These are phyloP conservation scores for Sakesphorus luctuosus DNA, from an alignment of 2,113 vertebrate species.

Conservation along the genomic window DNA sequence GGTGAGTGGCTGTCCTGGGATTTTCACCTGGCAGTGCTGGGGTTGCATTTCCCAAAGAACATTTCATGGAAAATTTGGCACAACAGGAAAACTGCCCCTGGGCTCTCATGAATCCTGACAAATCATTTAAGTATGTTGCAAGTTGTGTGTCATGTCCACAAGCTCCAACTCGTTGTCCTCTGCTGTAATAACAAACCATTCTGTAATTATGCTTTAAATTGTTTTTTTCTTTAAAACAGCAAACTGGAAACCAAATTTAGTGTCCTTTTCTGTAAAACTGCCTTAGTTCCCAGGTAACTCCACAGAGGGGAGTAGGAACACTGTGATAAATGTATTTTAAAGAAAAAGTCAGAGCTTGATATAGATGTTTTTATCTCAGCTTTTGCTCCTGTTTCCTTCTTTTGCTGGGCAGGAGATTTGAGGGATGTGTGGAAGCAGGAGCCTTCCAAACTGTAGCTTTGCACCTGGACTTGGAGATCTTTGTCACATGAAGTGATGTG, in stretches of 20 bases:
- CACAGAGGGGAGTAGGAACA: background rate
- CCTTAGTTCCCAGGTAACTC: background rate
- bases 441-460: background rate
- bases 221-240: background rate
- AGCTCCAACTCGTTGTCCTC: background rate
- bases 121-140: background rate
- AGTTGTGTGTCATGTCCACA: background rate
- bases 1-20: constrained; percentile 77
- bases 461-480: background rate
- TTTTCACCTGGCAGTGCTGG: background rate
- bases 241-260: background rate
- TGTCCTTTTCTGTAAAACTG: background rate
- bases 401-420: background rate
- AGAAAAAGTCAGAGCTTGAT: background rate
- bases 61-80: background rate
- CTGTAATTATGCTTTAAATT: background rate
- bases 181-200: background rate
- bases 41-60: background rate
- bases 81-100: background rate
- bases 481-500: background rate
- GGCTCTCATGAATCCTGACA: background rate
- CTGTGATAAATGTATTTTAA: background rate
- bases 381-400: background rate
- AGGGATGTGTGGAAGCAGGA: background rate
- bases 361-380: background rate